Evolutionary conservation across 1,140 invertebrate species (phyloP).

Genomic region (Zaprionus taronus): DNA sequence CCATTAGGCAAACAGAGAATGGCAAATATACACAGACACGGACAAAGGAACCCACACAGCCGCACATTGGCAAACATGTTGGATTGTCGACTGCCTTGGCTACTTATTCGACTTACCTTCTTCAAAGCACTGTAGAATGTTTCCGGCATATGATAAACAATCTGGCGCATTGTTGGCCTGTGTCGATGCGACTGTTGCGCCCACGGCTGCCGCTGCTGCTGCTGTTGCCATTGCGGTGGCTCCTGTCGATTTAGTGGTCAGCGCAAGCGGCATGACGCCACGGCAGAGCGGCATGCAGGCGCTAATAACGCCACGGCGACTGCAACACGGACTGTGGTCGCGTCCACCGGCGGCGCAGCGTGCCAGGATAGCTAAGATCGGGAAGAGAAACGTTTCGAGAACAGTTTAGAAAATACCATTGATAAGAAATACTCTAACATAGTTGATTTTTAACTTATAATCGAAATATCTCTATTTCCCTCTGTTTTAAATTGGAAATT

Average conservation of each 20-base stretch:
- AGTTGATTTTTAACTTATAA: no score
- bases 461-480: background rate
- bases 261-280: conserved; percentile 86
- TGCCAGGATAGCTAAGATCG: conserved; percentile 70
- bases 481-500: background rate
- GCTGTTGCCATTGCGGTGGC: conserved; percentile 42
- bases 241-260: conserved; percentile 66
- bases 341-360: conserved; percentile 89
- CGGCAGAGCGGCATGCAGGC: conserved; percentile 90
- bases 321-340: conserved; percentile 91
- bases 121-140: conserved; percentile 93
- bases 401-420: no score
- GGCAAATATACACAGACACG: conserved; percentile 55
- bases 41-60: conserved; percentile 19
- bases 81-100: background rate
- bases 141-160: conserved; percentile 92
- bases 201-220: conserved; percentile 28
- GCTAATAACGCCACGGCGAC: conserved; percentile 89
- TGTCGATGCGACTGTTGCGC: conserved; percentile 37
- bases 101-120: conserved; percentile 87
- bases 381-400: conserved; percentile 27
- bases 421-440: no score
- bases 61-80: background rate
- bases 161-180: conserved; percentile 70
- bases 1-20: conserved; percentile 72